A percentile compares a stretch with the other conserved stretches of the same genome.
Evolutionary conservation across 2,888 invertebrate genomes (phyloP).

Genomic region (Anodontia alba): DNA sequence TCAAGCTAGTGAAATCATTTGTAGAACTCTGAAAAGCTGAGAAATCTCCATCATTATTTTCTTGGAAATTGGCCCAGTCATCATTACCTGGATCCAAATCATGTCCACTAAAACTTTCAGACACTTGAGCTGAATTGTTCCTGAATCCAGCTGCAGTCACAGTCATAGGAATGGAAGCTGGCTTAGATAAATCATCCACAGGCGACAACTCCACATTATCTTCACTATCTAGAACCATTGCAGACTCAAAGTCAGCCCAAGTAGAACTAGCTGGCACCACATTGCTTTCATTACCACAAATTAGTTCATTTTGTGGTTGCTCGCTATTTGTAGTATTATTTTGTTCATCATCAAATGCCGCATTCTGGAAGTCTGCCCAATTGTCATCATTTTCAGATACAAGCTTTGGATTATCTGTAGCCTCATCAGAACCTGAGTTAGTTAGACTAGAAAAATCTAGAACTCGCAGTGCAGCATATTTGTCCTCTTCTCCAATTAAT

Average conservation of each 20-base stretch:
- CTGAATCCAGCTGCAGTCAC: neutral
- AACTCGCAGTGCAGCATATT: slow-evolving; percentile 76
- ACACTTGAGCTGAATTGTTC: neutral
- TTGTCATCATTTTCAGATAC: slow-evolving; percentile 42
- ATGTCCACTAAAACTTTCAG: neutral
- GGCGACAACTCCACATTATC: neutral
- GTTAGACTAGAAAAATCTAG: slow-evolving; percentile 51
- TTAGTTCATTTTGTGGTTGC: neutral
- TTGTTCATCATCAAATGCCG: slow-evolving; percentile 15
- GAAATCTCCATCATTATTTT: slow-evolving; percentile 16
- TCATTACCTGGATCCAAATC: slow-evolving; percentile 31
- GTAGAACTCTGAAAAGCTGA: slow-evolving; percentile 36
- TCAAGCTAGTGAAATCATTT: neutral
- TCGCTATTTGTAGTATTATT: neutral
- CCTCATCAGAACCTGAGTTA: slow-evolving; percentile 14
- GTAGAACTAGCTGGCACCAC: slow-evolving; percentile 48
- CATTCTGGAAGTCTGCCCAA: slow-evolving; percentile 68
- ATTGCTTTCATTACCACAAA: neutral
- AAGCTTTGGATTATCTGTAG: slow-evolving; percentile 21
- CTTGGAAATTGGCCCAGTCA: slow-evolving; percentile 59
- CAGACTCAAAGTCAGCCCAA: slow-evolving; percentile 52
- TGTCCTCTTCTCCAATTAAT: slow-evolving; percentile 78
- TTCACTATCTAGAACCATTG: slow-evolving; percentile 1
- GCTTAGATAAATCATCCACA: neutral
- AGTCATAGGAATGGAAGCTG: neutral